These are phyloP conservation scores for Sebastes oblongus DNA, from an alignment of 2,797 vertebrate species.

Conservation along the genomic window DNA sequence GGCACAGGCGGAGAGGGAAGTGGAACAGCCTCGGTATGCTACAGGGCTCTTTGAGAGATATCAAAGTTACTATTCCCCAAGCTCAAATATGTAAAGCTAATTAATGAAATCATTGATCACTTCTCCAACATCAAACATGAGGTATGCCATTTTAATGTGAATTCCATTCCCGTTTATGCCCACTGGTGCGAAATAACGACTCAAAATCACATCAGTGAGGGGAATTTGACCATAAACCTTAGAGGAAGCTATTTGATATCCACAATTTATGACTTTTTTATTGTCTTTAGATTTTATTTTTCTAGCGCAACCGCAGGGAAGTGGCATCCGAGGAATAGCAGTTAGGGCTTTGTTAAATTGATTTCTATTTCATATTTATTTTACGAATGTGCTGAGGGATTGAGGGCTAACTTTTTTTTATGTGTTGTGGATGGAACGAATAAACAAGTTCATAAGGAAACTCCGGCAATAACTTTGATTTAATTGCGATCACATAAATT, in stretches of 20 bases:
- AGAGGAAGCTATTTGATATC: slow-evolving; percentile 67
- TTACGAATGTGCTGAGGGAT: slow-evolving; percentile 51
- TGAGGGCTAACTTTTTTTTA: slow-evolving; percentile 73
- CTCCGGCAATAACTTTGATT: slow-evolving; percentile 80
- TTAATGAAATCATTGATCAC: slow-evolving; percentile 80
- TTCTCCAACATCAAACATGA: slow-evolving; percentile 56
- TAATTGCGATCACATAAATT: slow-evolving; percentile 77
- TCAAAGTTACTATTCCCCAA: slow-evolving; percentile 23
- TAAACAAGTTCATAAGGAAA: slow-evolving; percentile 80
- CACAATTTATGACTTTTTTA: slow-evolving; percentile 75
- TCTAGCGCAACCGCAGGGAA: slow-evolving; percentile 48
- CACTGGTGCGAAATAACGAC: slow-evolving; percentile 66
- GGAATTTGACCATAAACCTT: slow-evolving; percentile 69
- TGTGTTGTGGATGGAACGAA: slow-evolving; percentile 69
- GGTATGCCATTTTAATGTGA: slow-evolving; percentile 65
- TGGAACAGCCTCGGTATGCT: neutral
- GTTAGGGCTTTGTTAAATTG: slow-evolving; percentile 79
- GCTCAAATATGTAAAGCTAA: slow-evolving; percentile 59
- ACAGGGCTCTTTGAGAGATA: slow-evolving; percentile 1
- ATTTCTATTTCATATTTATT: slow-evolving; percentile 80
- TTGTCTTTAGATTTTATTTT: slow-evolving; percentile 76
- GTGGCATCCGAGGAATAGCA: slow-evolving; percentile 64
- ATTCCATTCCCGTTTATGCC: slow-evolving; percentile 69
- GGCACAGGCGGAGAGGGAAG: neutral
- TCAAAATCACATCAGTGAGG: slow-evolving; percentile 62